phyloP scores from a whole-genome alignment of 1,140 invertebrate species.

The Coboldia fuscipes region DNA sequence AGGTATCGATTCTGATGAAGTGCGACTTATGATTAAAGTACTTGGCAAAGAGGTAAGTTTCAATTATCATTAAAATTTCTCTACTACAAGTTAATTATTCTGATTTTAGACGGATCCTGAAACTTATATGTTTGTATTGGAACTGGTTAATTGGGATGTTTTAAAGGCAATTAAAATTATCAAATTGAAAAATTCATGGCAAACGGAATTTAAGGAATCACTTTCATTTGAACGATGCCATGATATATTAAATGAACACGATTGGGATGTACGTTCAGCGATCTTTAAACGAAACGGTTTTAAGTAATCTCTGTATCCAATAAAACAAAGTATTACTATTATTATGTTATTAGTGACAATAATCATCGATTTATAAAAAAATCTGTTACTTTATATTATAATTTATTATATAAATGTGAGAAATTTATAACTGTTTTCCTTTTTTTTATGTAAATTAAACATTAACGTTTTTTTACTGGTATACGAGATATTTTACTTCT shows the following conservation, averaged over 20 bases:
- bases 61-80: not conserved
- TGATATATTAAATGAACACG: conserved; percentile 19
- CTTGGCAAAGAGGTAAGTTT: conserved; percentile 52
- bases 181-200: conserved; percentile 42
- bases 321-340: not conserved
- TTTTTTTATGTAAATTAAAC: not conserved
- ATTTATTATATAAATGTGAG: not conserved
- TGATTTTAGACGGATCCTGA: conserved; percentile 43
- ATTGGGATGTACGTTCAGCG: conserved; percentile 22
- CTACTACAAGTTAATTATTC: conserved; percentile 2
- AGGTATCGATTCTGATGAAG: conserved; percentile 70
- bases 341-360: too few relatives aligned
- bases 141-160: conserved; percentile 73
- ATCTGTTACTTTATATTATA: too few relatives aligned
- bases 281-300: conserved; percentile 12
- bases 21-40: conserved; percentile 78
- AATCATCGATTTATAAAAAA: too few relatives aligned
- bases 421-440: not conserved
- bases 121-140: conserved; percentile 57
- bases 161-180: conserved; percentile 73
- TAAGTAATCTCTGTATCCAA: not conserved
- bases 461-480: not conserved
- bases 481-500: not conserved
- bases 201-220: conserved; percentile 13
- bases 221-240: conserved; percentile 20